Percentiles rank a stretch among this genome's conserved stretches.
phyloP scores from a whole-genome alignment of 2,888 invertebrate genomes.

The Chydorus sphaericus region DNA sequence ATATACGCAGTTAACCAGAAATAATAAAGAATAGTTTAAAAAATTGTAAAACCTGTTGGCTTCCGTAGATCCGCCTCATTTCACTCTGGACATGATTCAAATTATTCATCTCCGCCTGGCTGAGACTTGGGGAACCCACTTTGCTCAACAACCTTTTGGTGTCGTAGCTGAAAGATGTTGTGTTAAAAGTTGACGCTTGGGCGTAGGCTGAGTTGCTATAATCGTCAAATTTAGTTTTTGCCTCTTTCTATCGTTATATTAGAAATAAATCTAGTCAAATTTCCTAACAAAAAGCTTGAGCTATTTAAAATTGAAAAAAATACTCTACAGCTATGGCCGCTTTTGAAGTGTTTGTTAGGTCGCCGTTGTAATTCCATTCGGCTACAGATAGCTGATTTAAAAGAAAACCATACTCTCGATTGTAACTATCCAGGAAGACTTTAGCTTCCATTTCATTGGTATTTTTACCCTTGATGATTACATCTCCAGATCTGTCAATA shows the following conservation, averaged over 20 bases:
- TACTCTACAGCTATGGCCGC: background rate
- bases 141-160: constrained; percentile 19
- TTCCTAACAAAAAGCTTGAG: no score
- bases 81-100: constrained; percentile 19
- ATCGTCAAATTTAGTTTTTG: background rate
- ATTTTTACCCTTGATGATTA: no score
- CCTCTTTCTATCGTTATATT: background rate
- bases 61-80: constrained; percentile 22
- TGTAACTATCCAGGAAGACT: constrained; percentile 11
- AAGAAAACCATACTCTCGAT: background rate
- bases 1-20: no score
- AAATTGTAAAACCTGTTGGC: constrained; percentile 19
- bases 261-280: no score
- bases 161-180: constrained; percentile 20
- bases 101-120: constrained; percentile 21
- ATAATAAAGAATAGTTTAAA: no score
- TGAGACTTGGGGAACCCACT: constrained; percentile 21
- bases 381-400: constrained; percentile 1
- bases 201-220: background rate
- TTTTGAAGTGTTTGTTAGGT: constrained; percentile 12
- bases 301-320: background rate
- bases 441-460: background rate
- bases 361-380: constrained; percentile 15
- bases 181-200: constrained; percentile 20
- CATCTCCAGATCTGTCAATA: no score